Conservation (phyloP, 2,113 vertebrate species). For the Lycaon pictus region DNA sequence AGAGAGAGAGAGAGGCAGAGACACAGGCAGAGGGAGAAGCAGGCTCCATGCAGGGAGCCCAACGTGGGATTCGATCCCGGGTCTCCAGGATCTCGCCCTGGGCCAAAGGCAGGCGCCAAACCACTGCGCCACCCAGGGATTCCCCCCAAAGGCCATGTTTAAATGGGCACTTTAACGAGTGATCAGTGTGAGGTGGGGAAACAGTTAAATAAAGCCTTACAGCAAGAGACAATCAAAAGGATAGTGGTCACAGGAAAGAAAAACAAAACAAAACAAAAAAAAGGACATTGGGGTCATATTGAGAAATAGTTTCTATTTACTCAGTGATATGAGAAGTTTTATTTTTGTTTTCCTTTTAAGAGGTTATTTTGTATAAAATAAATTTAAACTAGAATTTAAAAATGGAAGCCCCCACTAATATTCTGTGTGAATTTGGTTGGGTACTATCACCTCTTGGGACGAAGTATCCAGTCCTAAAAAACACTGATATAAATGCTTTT, state of each 20-base stretch:
- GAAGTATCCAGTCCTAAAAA: background rate
- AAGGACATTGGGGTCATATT: background rate
- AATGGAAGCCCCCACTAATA: background rate
- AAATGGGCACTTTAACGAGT: background rate
- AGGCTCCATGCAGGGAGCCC: too few relatives aligned
- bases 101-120: too few relatives aligned
- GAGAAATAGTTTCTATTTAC: background rate
- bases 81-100: too few relatives aligned
- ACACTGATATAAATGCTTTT: background rate
- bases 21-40: too few relatives aligned
- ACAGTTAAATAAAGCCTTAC: background rate
- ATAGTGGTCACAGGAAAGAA: background rate
- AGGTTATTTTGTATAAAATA: background rate
- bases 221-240: background rate
- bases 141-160: background rate
- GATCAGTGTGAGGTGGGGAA: fast-evolving
- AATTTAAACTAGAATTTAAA: background rate
- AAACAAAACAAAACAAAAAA: too few relatives aligned
- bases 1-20: too few relatives aligned
- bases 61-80: too few relatives aligned
- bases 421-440: background rate
- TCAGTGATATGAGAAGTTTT: background rate
- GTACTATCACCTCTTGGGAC: background rate
- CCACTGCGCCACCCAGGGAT: too few relatives aligned
- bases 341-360: background rate